Evolutionary conservation across 1,140 invertebrate genomes (phyloP), one percentile per base, ranked within the genome.

Genomic region (Solenopsis invicta): DNA sequence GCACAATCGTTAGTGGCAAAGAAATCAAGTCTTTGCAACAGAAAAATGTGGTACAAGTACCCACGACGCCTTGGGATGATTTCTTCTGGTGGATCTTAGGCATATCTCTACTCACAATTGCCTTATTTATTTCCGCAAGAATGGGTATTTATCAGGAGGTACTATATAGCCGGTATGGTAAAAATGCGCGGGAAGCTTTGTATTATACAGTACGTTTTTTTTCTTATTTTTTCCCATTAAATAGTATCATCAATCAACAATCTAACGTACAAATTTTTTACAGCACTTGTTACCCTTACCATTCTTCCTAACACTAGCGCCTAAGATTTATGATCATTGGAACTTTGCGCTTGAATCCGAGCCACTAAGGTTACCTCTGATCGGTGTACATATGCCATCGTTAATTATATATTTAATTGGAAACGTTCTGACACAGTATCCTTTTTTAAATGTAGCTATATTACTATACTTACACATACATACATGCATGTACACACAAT

Each of bases 141-240:
- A 98, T 99, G 98, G 99, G 99, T 3, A 98, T 99, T 86, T 99
- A 98, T 94, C 99, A 99, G 96, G 99, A 99, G 96, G 96, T 96
- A 10, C 95, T 99, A 5, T 99, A 99, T 93, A 95, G 96, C 84
- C 97, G 97, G 81, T 97, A 98, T 95, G 99, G 99, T 72, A 99
- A 99, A 95, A 97, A 99, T 96, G 98, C 99, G 0, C 96, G 97
- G 89, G 99, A 99, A 96, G 98, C 99, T 18, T 95, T 99, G 13
- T 99, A 98, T 95, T 99, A 98, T 93, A 99, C 98, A 87, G 97
- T 97, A 95, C 94, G 94, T 12, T 21, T 13, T 37, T 84, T 6
- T 85, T 50, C 8, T 54, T 52, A 4, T 9, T 29, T 29, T 29
- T 29, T 29, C 29, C 2, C 29, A 34, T 48, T 34, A 66, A 48